Base-by-base conservation (phyloP, 2,888 invertebrate genomes). In the Drosophila mimetica region DNA sequence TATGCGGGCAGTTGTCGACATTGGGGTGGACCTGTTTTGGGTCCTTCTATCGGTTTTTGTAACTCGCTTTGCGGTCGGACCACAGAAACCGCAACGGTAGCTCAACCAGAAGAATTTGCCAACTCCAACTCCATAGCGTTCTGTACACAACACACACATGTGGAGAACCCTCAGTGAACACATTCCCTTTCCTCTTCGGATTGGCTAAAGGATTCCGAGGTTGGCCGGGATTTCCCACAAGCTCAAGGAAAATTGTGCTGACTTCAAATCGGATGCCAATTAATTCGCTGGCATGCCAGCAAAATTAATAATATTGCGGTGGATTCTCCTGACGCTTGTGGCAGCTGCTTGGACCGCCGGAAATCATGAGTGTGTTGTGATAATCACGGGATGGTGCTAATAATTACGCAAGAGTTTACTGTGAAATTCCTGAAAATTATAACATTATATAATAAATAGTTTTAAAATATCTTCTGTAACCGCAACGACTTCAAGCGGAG, bases 31-130 rank as follows among this genome's bases (percentile, higher is more conserved):
- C 37, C 34, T 52, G 70, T 42, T 69, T 69, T 46, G 30, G 51
- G 37, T 22, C 11, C n/a, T 16, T 20, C 9, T 20, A 11, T 44
- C 7, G 51, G 46, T 52, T 69, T 69, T 52, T 53, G 48, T 44
- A 70, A 53, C 69, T 70, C 69, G 61, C 69, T 70, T 53, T 70
- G 71, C 20, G 69, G 69, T 60, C 20, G 37, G 36, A 70, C 69
- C 69, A 44, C 69, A 60, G 34, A 20, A 70, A 70, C 69, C 69
- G 48, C 69, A 70, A 60, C 61, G 69, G 69, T 70, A 70, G 71
- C 47, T 69, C 71, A 53, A 50, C 71, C 52, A 71, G 69, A 70
- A 53, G 61, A 46, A 46, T n/a, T 57, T 69, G 70, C 50, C 67
- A 55, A 30, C 14, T 25, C 42, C 42, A n/a, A 16, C 28, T 28